Evolutionary conservation across 1,140 invertebrate species (phyloP).

Genomic region (Lepidurus couesii): DNA sequence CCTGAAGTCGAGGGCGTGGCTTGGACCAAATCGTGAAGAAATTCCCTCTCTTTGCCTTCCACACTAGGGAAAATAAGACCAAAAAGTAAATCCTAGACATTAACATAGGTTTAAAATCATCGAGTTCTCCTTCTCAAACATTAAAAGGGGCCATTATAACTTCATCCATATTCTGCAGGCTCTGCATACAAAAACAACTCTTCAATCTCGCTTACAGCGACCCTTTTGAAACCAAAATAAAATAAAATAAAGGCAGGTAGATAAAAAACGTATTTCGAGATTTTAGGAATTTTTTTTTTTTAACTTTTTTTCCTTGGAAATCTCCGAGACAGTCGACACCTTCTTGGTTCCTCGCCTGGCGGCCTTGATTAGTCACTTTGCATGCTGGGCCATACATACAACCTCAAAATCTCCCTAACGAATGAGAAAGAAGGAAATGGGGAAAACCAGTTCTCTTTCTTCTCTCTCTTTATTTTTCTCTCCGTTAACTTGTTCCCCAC

Average conservation of each 20-base stretch:
- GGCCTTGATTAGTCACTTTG: conserved; percentile 10
- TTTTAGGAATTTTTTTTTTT: not conserved
- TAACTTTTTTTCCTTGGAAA: not conserved
- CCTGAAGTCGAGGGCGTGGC: conserved; percentile 80
- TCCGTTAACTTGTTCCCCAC: not conserved
- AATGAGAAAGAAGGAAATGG: not conserved
- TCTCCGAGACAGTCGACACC: conserved; percentile 20
- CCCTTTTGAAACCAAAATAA: not conserved
- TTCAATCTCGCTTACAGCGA: not conserved
- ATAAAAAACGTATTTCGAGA: not conserved
- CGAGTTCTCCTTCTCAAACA: not conserved
- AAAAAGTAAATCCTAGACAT: conserved; percentile 25
- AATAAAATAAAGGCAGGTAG: not conserved
- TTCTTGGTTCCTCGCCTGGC: not conserved
- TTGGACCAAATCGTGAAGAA: conserved; percentile 86
- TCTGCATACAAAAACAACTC: not conserved
- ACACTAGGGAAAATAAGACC: conserved; percentile 28
- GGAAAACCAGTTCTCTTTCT: conserved; percentile 13
- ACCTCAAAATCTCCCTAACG: not conserved
- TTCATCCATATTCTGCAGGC: not conserved
- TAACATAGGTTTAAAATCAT: conserved; percentile 25
- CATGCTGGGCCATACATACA: conserved; percentile 2
- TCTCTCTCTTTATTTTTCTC: not conserved
- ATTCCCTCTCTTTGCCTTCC: conserved; percentile 72
- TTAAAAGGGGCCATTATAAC: conserved; percentile 10